A percentile compares a stretch with the other conserved stretches of the same genome.
These are phyloP conservation scores for Pammene aurita DNA, from an alignment of 2,888 invertebrate species.

Conservation along the genomic window DNA sequence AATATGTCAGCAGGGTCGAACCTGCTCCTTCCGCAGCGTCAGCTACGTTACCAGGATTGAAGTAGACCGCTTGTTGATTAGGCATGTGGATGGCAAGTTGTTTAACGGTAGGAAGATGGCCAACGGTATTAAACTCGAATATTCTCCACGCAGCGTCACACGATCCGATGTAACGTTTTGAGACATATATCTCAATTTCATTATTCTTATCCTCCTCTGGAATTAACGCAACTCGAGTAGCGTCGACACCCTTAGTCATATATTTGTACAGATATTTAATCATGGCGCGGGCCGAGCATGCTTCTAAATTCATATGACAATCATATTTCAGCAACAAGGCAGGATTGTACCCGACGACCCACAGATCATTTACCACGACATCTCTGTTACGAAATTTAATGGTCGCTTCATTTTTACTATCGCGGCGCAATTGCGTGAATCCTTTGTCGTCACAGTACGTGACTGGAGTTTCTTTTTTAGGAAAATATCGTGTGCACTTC, in stretches of 20 bases:
- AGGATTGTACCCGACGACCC: slow-evolving; percentile 2
- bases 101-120: background rate
- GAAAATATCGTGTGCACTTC: slow-evolving; percentile 10
- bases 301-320: slow-evolving; percentile 1
- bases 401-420: too few species aligned
- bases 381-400: background rate
- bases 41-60: background rate
- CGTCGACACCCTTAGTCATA: slow-evolving; percentile 2
- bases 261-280: background rate
- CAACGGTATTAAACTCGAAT: background rate
- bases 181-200: background rate
- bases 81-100: background rate
- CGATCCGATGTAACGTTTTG: slow-evolving; percentile 10
- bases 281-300: background rate
- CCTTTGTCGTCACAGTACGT: too few species aligned
- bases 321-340: slow-evolving; percentile 7
- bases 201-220: background rate
- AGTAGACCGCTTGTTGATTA: background rate
- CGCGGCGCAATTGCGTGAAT: too few species aligned
- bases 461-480: background rate
- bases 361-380: background rate
- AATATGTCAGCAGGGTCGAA: background rate
- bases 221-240: slow-evolving; percentile 1
- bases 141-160: slow-evolving; percentile 8
- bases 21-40: background rate